Evolutionary conservation across 2,888 invertebrate genomes (phyloP).

Genomic region (Urechis unicinctus): DNA sequence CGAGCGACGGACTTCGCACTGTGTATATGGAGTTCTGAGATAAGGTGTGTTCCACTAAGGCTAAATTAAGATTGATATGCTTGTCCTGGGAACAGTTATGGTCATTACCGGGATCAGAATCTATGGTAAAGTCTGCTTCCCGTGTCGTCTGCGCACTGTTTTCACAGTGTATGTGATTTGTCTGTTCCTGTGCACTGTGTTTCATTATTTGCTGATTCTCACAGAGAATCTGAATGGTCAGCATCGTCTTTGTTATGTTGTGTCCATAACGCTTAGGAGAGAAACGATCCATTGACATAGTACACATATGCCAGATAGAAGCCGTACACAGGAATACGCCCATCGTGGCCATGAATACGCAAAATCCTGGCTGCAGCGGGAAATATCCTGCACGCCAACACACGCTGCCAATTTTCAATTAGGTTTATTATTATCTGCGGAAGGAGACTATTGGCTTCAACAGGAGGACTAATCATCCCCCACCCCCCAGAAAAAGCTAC

Average conservation of each 20-base stretch:
- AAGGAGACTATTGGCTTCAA: too few relatives aligned
- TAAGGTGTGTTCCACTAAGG: not conserved
- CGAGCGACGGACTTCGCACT: too few relatives aligned
- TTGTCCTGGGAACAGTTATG: too few relatives aligned
- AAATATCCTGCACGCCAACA: slow-evolving; percentile 75
- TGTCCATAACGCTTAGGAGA: slow-evolving; percentile 71
- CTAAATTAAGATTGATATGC: too few relatives aligned
- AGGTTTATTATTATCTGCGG: too few relatives aligned
- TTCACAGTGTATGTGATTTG: not conserved
- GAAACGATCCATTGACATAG: slow-evolving; percentile 63
- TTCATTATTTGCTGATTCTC: slow-evolving; percentile 57
- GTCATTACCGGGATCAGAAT: too few relatives aligned
- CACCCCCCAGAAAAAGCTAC: too few relatives aligned
- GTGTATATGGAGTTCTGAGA: not conserved
- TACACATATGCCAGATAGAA: slow-evolving; percentile 58
- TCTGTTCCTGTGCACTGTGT: slow-evolving; percentile 12
- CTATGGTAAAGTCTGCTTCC: too few relatives aligned
- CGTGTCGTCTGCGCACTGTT: too few relatives aligned
- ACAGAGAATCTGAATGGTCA: slow-evolving; percentile 81
- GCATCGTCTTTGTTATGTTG: slow-evolving; percentile 48
- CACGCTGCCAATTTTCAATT: too few relatives aligned
- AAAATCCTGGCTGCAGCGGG: slow-evolving; percentile 68
- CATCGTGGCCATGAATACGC: slow-evolving; percentile 63
- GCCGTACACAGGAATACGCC: slow-evolving; percentile 57
- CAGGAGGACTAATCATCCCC: too few relatives aligned